A percentile compares a stretch with the other conserved stretches of the same genome.
Conservation (phyloP, 2,113 vertebrate species). For the Lynx canadensis region DNA sequence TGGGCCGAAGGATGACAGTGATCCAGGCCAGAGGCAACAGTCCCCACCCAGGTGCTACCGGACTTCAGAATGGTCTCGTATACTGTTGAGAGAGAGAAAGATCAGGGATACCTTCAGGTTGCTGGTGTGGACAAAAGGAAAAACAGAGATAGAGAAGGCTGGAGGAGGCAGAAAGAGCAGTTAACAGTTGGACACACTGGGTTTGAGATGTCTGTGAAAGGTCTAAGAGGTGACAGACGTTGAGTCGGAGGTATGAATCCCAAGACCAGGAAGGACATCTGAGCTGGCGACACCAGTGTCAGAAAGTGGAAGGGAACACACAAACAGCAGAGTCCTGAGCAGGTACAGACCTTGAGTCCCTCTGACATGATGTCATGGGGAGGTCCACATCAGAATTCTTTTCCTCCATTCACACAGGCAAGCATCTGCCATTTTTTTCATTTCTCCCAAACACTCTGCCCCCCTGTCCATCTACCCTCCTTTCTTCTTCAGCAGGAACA, state of each 20-base stretch:
- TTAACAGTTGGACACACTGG: neutral
- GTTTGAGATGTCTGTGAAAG: neutral
- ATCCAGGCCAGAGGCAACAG: accelerated
- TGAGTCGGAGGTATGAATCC: neutral
- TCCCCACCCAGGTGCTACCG: neutral
- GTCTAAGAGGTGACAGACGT: neutral
- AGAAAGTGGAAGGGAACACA: neutral
- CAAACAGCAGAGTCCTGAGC: neutral
- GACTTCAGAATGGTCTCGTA: neutral
- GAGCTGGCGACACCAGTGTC: neutral
- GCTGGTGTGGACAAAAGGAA: neutral
- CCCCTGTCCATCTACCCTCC: neutral
- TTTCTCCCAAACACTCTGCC: neutral
- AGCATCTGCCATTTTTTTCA: neutral
- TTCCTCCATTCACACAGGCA: neutral
- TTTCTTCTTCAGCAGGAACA: neutral
- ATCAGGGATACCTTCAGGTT: neutral
- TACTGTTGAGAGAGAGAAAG: neutral
- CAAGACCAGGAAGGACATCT: neutral
- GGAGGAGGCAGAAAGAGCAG: neutral
- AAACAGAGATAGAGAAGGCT: neutral
- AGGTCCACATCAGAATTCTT: neutral
- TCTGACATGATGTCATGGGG: neutral
- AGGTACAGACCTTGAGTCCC: neutral
- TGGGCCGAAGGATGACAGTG: accelerated